Evolutionary conservation across 2,797 vertebrate species (phyloP).

Genomic region (Miichthys miiuy): DNA sequence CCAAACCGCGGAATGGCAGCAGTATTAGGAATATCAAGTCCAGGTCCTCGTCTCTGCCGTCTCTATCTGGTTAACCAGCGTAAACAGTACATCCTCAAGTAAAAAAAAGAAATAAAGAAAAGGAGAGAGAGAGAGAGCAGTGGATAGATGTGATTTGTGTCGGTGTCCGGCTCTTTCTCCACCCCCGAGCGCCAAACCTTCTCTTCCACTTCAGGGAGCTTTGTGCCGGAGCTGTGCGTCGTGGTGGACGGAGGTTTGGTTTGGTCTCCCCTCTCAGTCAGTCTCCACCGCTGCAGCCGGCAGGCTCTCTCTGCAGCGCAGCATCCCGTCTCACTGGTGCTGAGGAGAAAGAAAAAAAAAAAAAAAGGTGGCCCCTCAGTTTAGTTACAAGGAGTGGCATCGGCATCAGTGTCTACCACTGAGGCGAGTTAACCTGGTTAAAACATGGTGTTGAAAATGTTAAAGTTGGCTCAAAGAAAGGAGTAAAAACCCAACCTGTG

Average conservation of each 20-base stretch:
- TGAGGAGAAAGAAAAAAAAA: conserved; percentile 15
- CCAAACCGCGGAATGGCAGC: conserved; percentile 56
- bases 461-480: not conserved
- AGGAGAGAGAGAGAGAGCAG: not conserved
- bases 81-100: conserved; percentile 65
- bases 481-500: not conserved
- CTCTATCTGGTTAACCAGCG: conserved; percentile 52
- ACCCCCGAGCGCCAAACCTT: not conserved
- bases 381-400: conserved; percentile 70
- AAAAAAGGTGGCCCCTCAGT: conserved; percentile 55
- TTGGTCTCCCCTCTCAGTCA: conserved; percentile 45
- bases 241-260: conserved; percentile 43
- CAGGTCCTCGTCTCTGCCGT: conserved; percentile 41
- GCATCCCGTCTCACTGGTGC: conserved; percentile 66
- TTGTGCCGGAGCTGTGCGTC: conserved; percentile 48
- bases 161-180: not conserved
- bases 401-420: conserved; percentile 11
- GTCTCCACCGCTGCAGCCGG: conserved; percentile 66
- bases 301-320: conserved; percentile 67
- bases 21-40: conserved; percentile 55
- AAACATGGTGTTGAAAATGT: not conserved
- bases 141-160: not conserved
- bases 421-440: not conserved
- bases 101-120: not conserved
- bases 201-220: conserved; percentile 45